A percentile compares a stretch with the other conserved stretches of the same genome.
Conservation (phyloP, 2,888 invertebrate genomes). For the Sesia apiformis region DNA sequence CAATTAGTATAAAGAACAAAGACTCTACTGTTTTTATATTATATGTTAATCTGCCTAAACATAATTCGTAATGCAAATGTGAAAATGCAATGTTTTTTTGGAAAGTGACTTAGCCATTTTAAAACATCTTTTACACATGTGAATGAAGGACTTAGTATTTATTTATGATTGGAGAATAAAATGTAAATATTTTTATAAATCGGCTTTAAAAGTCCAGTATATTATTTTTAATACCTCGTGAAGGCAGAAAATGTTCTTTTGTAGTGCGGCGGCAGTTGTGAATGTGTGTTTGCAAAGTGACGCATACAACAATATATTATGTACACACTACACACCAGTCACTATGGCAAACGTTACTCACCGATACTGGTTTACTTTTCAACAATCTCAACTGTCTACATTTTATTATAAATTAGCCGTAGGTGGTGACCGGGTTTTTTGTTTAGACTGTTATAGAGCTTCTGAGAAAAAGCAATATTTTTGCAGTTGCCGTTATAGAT, state of each 20-base stretch:
- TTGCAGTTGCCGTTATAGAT: too few species aligned
- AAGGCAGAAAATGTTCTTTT: conserved; percentile 5
- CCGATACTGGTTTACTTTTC: neutral
- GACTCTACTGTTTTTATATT: neutral
- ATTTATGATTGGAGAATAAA: too few species aligned
- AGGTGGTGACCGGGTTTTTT: neutral
- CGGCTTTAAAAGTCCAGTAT: too few species aligned
- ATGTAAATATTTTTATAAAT: too few species aligned
- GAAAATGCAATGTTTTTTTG: too few species aligned
- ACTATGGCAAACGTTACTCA: neutral
- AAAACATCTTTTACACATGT: too few species aligned
- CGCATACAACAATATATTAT: conserved; percentile 7
- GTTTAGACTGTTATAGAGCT: neutral
- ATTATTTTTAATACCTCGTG: neutral
- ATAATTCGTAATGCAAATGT: too few species aligned
- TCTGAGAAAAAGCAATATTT: too few species aligned
- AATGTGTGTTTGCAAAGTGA: conserved; percentile 8
- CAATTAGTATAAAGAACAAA: conserved; percentile 4
- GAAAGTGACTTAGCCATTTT: too few species aligned
- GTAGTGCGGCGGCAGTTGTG: conserved; percentile 3
- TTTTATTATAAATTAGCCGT: neutral
- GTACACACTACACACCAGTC: conserved; percentile 1
- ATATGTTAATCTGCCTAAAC: neutral
- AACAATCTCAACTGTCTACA: neutral
- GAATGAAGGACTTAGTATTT: too few species aligned